These are phyloP conservation scores for Ophiodon elongatus DNA, from an alignment of 2,113 vertebrate genomes.

Conservation along the genomic window DNA sequence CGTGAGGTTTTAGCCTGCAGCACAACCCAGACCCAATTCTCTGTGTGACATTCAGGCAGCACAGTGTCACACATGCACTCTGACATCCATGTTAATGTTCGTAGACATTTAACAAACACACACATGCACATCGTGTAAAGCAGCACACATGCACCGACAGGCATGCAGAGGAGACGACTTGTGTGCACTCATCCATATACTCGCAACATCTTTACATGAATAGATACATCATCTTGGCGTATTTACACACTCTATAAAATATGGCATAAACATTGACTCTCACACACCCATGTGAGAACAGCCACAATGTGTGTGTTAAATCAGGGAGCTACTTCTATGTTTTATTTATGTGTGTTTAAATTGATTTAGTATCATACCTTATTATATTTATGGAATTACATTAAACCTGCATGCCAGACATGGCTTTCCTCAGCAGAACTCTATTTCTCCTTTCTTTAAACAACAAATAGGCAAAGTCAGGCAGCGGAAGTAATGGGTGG, in stretches of 20 bases:
- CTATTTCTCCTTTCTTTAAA: constrained; percentile 71
- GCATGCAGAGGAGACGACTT: constrained; percentile 8
- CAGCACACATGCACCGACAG: constrained; percentile 22
- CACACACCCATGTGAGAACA: constrained; percentile 26
- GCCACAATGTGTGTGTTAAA: constrained; percentile 35
- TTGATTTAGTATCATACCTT: constrained; percentile 55
- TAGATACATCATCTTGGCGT: constrained; percentile 61
- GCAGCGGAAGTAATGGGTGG: constrained; percentile 80
- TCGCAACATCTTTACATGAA: constrained; percentile 51
- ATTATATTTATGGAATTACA: constrained; percentile 65
- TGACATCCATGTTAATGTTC: constrained; percentile 59
- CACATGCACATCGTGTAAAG: constrained; percentile 33
- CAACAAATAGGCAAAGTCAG: constrained; percentile 80
- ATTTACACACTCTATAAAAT: constrained; percentile 67
- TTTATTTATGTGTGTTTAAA: constrained; percentile 61
- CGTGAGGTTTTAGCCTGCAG: constrained; percentile 69
- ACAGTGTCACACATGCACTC: constrained; percentile 64
- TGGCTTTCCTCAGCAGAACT: constrained; percentile 73
- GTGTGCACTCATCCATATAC: constrained; percentile 49
- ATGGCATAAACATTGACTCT: constrained; percentile 34
- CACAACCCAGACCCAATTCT: constrained; percentile 76
- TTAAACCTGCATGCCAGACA: constrained; percentile 56
- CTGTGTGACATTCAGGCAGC: constrained; percentile 70
- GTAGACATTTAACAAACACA: constrained; percentile 62
- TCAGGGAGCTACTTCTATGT: constrained; percentile 32